Evolutionary conservation across 2,797 vertebrate species (phyloP).

Genomic region (Sternarchorhynchus goeldii): DNA sequence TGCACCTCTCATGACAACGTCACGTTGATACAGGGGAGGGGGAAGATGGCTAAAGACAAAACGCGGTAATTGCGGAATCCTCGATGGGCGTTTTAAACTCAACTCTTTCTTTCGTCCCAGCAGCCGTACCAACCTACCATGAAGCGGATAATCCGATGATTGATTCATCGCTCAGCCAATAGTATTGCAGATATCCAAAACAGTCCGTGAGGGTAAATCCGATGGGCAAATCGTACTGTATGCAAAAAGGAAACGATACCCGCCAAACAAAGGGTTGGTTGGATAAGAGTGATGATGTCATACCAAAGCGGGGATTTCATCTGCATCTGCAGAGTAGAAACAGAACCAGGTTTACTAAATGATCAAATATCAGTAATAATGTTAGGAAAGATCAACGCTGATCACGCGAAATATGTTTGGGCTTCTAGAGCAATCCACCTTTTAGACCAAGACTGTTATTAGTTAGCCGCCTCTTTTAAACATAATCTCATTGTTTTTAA

Average conservation of each 20-base stretch:
- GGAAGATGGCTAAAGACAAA: slow-evolving; percentile 44
- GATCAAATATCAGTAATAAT: background rate
- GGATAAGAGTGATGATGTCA: slow-evolving; percentile 67
- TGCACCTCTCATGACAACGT: slow-evolving; percentile 61
- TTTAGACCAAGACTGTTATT: too few species aligned
- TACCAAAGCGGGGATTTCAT: slow-evolving; percentile 62
- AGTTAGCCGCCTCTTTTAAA: too few species aligned
- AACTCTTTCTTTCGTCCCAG: slow-evolving; percentile 37
- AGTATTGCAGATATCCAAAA: slow-evolving; percentile 15
- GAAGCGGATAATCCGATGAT: slow-evolving; percentile 61
- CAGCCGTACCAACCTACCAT: slow-evolving; percentile 65
- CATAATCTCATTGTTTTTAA: too few species aligned
- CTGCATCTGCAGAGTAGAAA: background rate
- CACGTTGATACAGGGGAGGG: slow-evolving; percentile 58
- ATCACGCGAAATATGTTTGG: too few species aligned
- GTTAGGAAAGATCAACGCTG: too few species aligned
- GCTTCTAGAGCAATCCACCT: too few species aligned
- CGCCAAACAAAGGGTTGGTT: slow-evolving; percentile 49
- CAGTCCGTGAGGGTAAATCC: slow-evolving; percentile 1
- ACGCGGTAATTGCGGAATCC: slow-evolving; percentile 60
- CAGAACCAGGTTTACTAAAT: background rate
- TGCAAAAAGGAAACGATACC: slow-evolving; percentile 21
- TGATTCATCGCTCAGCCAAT: slow-evolving; percentile 67
- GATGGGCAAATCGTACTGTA: background rate
- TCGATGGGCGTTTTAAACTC: slow-evolving; percentile 67